Conservation (phyloP, 2,888 invertebrate species). For the Xestia sexstrigata region DNA sequence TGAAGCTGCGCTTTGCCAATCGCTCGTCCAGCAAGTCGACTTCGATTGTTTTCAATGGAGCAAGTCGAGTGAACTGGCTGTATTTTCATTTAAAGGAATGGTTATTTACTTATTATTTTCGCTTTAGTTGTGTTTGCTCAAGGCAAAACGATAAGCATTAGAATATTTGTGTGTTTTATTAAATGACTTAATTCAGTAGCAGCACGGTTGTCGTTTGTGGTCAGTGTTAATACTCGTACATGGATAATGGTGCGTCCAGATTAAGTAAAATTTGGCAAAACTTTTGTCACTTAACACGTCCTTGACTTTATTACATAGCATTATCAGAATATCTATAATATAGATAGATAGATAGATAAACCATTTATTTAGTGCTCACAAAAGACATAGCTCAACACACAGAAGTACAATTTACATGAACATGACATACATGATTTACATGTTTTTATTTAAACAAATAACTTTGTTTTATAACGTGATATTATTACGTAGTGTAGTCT, state of each 20-base stretch:
- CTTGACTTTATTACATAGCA: too few relatives aligned
- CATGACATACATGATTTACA: too few relatives aligned
- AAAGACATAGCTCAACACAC: too few relatives aligned
- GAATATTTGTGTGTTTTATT: constrained; percentile 2
- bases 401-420: too few relatives aligned
- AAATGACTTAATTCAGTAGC: background rate
- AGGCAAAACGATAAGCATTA: background rate
- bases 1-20: constrained; percentile 58
- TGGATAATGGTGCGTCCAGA: background rate
- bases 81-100: constrained; percentile 51
- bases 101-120: constrained; percentile 44
- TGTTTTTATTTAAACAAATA: too few relatives aligned
- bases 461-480: too few relatives aligned
- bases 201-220: background rate
- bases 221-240: background rate
- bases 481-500: too few relatives aligned
- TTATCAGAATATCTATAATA: too few relatives aligned
- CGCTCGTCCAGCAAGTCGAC: constrained; percentile 56
- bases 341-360: too few relatives aligned
- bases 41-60: constrained; percentile 66
- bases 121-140: constrained; percentile 8
- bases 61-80: constrained; percentile 55
- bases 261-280: background rate
- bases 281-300: background rate
- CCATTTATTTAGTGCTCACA: too few relatives aligned